Base-by-base conservation (phyloP, 1,140 invertebrate genomes). In the Pogonognathellus flavescens region DNA sequence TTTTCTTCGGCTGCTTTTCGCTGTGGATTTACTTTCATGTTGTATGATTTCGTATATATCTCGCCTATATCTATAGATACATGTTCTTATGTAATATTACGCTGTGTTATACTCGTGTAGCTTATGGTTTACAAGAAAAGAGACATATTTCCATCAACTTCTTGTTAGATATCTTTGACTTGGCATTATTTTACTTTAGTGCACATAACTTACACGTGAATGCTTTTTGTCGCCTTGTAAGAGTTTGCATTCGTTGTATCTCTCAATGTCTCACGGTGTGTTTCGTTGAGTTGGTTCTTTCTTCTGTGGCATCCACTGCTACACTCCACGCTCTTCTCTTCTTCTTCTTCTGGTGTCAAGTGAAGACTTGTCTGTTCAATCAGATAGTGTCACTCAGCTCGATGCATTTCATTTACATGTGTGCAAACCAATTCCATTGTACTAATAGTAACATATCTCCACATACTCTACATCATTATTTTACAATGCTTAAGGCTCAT, bases 71-170 rank as follows among this genome's bases (percentile, higher is more conserved):
- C 2, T 41, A 41, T 41, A 41, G 31, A 1, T 41, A 3, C 31
- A 41, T 3, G 1, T 41, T 41, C 31, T 41, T 41, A 41, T 41
- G 31, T 41, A 41, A 41, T 41, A 41, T 1, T 41, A 41, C 6
- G 31, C 31, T 41, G 31, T 41, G 66, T 49, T 3, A 50, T 2
- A 76, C 25, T 76, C 70, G 31, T 76, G 31, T 18, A 49, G 25
- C 31, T 31, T 31, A 41, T 14, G n/a, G 70, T 20, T 18, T 10
- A 18, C 11, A 18, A 16, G 31, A 9, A 70, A 70, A 70, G 14
- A 76, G 70, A 76, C 52, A 81, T 41, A 81, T 81, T 81, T 81
- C 80, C 18, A 81, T 81, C 80, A 81, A 81, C 80, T 81, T 53
- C 80, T 81, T 81, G 80, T 81, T 81, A 81, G 70, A 18, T 76